Conservation (phyloP, 2,888 invertebrate species). For the Lamellibrachia satsuma region DNA sequence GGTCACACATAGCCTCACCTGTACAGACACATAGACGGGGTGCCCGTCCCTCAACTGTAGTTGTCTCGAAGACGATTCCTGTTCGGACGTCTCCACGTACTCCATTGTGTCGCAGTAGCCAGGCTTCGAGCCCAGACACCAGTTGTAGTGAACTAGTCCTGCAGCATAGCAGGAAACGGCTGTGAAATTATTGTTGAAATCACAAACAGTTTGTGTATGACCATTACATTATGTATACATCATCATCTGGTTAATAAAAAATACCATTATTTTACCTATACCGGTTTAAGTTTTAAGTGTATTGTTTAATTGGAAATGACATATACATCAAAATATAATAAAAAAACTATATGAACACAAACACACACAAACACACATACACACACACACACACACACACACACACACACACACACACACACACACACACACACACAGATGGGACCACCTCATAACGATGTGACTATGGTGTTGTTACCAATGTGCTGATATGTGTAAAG, state of each 20-base stretch:
- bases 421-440: not conserved
- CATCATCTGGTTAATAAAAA: not conserved
- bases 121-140: conserved; percentile 20
- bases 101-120: conserved; percentile 8
- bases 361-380: not conserved
- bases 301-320: too few relatives aligned
- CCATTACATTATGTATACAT: too few relatives aligned
- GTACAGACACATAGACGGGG: not conserved
- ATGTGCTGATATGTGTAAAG: not conserved
- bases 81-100: not conserved
- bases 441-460: too few relatives aligned
- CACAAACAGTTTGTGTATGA: too few relatives aligned
- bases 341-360: not conserved
- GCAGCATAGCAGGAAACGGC: not conserved
- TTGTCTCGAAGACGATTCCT: not conserved
- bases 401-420: not conserved
- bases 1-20: not conserved
- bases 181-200: not conserved
- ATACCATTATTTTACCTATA: not conserved
- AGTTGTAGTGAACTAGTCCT: not conserved
- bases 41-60: not conserved
- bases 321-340: too few relatives aligned
- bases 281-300: too few relatives aligned
- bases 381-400: not conserved
- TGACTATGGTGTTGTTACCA: not conserved